phyloP scores from a whole-genome alignment of 2,113 vertebrate species.

The Gasterosteus nipponicus region DNA sequence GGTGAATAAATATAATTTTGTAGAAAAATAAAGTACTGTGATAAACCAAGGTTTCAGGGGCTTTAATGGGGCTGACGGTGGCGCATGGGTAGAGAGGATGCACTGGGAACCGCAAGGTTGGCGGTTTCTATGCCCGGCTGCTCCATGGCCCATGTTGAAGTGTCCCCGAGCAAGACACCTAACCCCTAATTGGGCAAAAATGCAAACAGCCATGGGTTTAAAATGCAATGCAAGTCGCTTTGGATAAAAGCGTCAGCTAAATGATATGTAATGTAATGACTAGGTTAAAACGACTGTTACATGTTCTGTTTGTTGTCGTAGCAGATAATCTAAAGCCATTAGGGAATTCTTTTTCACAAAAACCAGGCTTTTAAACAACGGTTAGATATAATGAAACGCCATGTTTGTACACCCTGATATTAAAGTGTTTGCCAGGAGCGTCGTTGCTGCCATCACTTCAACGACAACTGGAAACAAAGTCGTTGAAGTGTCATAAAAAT shows the following conservation, averaged over 20 bases:
- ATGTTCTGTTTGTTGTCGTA: constrained; percentile 10
- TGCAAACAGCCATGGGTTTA: no score
- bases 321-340: constrained; percentile 10
- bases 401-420: constrained; percentile 22
- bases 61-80: background rate
- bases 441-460: background rate
- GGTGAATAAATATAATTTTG: background rate
- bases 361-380: constrained; percentile 22
- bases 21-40: background rate
- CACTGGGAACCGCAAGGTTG: no score
- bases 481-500: constrained; percentile 12
- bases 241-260: no score
- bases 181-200: no score
- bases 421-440: constrained; percentile 1
- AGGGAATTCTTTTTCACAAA: constrained; percentile 22
- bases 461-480: no score
- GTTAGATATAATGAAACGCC: constrained; percentile 18
- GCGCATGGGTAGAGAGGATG: no score
- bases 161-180: no score
- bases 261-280: no score
- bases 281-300: background rate
- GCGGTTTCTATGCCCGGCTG: no score
- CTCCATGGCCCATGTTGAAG: no score
- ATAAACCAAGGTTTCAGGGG: background rate
- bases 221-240: no score